Evolutionary conservation across 2,797 vertebrate genomes (phyloP).

Genomic region (Chiropotes sagulatus): DNA sequence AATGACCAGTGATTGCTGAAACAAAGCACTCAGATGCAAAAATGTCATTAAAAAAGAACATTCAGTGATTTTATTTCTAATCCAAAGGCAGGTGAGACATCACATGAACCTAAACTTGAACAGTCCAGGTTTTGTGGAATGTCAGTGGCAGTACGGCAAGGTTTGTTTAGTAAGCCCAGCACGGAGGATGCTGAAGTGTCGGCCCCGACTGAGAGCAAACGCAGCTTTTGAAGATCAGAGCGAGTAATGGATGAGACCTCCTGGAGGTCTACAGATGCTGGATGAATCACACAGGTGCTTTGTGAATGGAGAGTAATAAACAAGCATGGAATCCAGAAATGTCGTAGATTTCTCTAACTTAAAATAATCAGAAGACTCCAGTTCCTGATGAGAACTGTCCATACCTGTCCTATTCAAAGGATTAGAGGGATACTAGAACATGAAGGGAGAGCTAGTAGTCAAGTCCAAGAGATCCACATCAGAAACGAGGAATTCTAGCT

Average conservation of each 20-base stretch:
- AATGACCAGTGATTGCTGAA: neutral
- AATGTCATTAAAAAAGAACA: too few relatives aligned
- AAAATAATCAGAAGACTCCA: neutral
- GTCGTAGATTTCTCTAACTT: neutral
- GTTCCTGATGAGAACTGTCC: neutral
- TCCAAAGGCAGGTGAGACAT: neutral
- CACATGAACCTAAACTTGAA: neutral
- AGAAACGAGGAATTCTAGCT: neutral
- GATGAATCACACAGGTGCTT: neutral
- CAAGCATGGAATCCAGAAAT: neutral
- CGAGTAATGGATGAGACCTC: neutral
- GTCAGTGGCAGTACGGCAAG: neutral
- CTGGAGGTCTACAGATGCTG: neutral
- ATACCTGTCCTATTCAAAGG: neutral
- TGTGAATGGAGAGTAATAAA: too few relatives aligned
- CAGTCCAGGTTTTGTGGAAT: neutral
- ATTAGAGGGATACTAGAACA: neutral
- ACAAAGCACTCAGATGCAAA: neutral
- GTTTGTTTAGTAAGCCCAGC: neutral
- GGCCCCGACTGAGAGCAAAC: neutral
- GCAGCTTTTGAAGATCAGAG: neutral
- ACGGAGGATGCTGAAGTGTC: fast-evolving
- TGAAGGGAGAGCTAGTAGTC: neutral
- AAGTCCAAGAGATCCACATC: too few relatives aligned
- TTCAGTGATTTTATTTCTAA: neutral